Percentiles rank a stretch among this genome's conserved stretches.
phyloP scores from a whole-genome alignment of 2,113 vertebrate species.

The Actenoides hombroni region DNA sequence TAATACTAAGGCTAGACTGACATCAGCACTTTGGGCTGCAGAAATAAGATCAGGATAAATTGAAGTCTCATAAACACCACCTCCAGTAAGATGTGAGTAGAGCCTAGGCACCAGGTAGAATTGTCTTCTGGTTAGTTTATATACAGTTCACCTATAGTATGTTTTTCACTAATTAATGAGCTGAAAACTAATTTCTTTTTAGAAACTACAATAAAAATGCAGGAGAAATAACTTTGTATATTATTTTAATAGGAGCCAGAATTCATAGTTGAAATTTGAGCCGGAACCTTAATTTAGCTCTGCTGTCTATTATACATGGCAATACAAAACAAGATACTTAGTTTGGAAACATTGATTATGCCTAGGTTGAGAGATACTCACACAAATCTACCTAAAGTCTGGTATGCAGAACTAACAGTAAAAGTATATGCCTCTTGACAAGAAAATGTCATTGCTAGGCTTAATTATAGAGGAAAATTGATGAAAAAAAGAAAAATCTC shows the following conservation, averaged over 20 bases:
- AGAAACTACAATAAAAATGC: background rate
- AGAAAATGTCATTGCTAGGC: background rate
- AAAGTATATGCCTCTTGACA: background rate
- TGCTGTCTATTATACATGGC: background rate
- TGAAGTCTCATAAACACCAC: background rate
- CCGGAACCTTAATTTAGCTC: background rate
- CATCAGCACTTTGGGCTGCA: background rate
- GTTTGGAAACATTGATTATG: background rate
- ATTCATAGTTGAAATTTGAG: background rate
- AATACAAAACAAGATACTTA: background rate
- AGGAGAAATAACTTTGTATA: background rate
- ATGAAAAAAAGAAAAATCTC: background rate
- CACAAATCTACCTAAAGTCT: background rate
- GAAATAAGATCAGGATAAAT: background rate
- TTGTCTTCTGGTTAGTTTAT: background rate
- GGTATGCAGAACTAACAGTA: background rate
- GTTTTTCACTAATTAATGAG: background rate
- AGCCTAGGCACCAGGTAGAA: background rate
- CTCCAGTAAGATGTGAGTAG: background rate
- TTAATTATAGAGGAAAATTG: background rate
- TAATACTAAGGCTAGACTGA: background rate
- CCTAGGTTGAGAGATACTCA: background rate
- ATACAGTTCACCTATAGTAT: background rate
- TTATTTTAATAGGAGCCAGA: background rate
- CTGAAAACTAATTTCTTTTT: background rate